Conservation (phyloP, 30 jellyfish, hydroid and myxozoan genomes). For the Pelagia noctiluca region DNA sequence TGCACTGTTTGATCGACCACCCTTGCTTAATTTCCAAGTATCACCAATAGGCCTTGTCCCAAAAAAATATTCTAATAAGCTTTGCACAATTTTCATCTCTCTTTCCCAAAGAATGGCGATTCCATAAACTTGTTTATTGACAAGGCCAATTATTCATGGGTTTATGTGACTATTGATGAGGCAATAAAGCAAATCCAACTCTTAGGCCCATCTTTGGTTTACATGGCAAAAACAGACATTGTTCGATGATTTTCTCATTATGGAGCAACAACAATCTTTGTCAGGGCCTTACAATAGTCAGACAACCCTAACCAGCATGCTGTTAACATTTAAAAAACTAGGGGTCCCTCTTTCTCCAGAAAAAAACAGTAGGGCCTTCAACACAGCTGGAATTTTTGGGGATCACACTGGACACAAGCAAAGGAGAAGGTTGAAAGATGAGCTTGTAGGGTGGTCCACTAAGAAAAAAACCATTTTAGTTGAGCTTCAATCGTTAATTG, state of each 20-base stretch:
- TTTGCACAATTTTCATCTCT: too few relatives aligned
- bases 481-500: background rate
- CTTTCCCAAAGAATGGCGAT: too few relatives aligned
- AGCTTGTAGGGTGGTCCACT: background rate
- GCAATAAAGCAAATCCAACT: background rate
- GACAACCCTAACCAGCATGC: constrained; percentile 15
- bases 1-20: too few relatives aligned
- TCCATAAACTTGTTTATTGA: constrained; percentile 17
- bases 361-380: background rate
- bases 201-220: background rate
- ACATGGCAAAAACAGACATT: background rate
- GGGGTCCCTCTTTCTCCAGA: background rate
- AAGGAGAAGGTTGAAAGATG: background rate
- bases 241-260: background rate
- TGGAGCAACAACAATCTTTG: background rate
- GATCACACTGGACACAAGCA: background rate
- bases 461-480: background rate
- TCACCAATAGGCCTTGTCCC: too few relatives aligned
- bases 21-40: too few relatives aligned
- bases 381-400: constrained; percentile 21
- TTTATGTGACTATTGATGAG: background rate
- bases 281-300: background rate
- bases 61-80: too few relatives aligned
- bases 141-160: background rate
- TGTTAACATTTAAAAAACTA: background rate